Percentiles rank a stretch among this genome's conserved stretches.
Conservation (phyloP, 2,888 invertebrate genomes). For the Netelia fuscicornis region DNA sequence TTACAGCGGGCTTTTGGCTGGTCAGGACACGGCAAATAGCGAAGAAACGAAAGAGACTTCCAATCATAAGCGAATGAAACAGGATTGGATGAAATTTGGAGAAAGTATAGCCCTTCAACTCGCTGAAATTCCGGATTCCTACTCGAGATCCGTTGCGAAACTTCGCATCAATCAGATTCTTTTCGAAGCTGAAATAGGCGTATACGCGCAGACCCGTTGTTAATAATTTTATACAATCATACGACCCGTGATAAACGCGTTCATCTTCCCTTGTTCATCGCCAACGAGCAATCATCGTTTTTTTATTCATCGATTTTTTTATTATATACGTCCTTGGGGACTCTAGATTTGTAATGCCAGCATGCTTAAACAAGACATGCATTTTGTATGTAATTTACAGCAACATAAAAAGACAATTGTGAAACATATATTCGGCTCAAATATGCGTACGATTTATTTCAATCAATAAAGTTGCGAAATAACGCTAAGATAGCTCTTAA, state of each 20-base stretch:
- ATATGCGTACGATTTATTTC: not conserved
- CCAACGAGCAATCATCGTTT: not conserved
- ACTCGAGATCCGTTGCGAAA: conserved; percentile 79
- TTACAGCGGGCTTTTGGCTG: conserved; percentile 46
- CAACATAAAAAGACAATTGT: not conserved
- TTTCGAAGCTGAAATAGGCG: conserved; percentile 79
- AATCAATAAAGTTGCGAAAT: not conserved
- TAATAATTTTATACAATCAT: conserved; percentile 63
- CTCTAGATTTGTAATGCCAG: not conserved
- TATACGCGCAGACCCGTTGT: conserved; percentile 76
- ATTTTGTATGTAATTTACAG: conserved; percentile 11
- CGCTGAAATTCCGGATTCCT: conserved; percentile 78
- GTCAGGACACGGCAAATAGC: conserved; percentile 60
- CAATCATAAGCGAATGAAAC: conserved; percentile 73
- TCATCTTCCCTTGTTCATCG: not conserved
- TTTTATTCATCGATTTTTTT: conserved; percentile 17
- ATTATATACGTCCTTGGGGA: not conserved
- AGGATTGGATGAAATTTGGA: conserved; percentile 77
- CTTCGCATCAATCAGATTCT: conserved; percentile 79
- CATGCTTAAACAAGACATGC: not conserved
- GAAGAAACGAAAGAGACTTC: not conserved
- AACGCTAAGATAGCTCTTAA: conserved; percentile 66
- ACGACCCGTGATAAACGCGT: not conserved
- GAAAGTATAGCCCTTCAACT: conserved; percentile 78
- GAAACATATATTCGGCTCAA: not conserved